Percentiles rank a stretch among this genome's conserved stretches.
phyloP scores from a whole-genome alignment of 2,797 vertebrate genomes.

The Sebastes nivosus region DNA sequence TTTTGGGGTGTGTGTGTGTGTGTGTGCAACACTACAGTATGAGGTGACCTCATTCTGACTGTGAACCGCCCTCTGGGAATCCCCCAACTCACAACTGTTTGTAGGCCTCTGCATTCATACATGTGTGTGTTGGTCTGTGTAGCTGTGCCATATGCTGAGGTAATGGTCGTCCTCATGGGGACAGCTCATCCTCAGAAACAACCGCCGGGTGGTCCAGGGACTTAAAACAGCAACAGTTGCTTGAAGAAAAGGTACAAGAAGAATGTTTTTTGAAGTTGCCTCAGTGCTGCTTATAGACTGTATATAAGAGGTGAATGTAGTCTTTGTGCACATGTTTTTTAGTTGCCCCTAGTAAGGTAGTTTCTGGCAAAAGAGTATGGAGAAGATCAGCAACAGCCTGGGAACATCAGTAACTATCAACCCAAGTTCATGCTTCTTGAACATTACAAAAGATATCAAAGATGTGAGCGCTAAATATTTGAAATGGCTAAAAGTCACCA shows the following conservation, averaged over 20 bases:
- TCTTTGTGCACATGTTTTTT: no score
- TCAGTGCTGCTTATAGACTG: not conserved
- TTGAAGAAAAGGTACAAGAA: slow-evolving; percentile 24
- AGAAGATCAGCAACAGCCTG: no score
- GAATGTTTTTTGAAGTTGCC: not conserved
- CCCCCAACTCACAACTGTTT: slow-evolving; percentile 71
- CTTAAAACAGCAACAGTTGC: not conserved
- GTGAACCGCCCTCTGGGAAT: slow-evolving; percentile 82
- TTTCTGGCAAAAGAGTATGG: no score
- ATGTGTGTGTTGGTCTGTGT: slow-evolving; percentile 24
- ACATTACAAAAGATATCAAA: no score
- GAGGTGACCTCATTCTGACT: slow-evolving; percentile 81
- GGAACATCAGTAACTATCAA: no score
- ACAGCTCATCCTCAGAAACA: slow-evolving; percentile 41
- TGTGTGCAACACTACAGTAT: slow-evolving; percentile 63
- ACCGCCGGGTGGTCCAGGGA: slow-evolving; percentile 57
- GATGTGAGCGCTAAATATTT: no score
- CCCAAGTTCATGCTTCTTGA: no score
- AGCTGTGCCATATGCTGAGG: slow-evolving; percentile 63
- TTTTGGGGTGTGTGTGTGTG: slow-evolving; percentile 69
- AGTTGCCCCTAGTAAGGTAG: no score
- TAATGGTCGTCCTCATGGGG: slow-evolving; percentile 55
- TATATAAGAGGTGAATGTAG: no score
- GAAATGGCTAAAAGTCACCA: no score
- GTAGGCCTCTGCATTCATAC: slow-evolving; percentile 45